These are phyloP conservation scores for Panthera leo DNA, from an alignment of 2,113 vertebrate species.

Conservation along the genomic window DNA sequence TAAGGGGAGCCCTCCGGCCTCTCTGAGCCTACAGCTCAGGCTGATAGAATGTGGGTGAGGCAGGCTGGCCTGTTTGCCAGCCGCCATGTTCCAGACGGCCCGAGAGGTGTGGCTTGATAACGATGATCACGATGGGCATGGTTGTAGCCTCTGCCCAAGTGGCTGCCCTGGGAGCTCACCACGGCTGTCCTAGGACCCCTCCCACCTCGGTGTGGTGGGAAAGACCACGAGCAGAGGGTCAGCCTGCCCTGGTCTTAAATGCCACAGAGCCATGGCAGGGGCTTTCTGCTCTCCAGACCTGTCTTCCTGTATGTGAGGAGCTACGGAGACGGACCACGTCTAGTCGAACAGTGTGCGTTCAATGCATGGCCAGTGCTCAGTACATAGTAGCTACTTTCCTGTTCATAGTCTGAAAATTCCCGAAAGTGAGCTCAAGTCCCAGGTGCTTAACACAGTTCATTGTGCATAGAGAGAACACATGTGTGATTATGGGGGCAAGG, in stretches of 20 bases:
- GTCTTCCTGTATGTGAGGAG: background rate
- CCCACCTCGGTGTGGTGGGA: background rate
- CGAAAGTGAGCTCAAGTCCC: background rate
- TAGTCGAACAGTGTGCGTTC: background rate
- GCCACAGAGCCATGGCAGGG: background rate
- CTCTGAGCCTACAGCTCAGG: constrained; percentile 43
- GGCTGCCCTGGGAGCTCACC: background rate
- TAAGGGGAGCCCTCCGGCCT: background rate
- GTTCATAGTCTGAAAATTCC: background rate
- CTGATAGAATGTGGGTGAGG: constrained; percentile 49
- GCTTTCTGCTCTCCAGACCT: background rate
- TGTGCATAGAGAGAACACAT: background rate
- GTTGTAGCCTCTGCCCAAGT: background rate
- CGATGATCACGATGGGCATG: background rate
- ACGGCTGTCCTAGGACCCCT: background rate
- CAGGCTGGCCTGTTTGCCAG: constrained; percentile 54
- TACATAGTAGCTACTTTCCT: background rate
- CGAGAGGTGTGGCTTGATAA: background rate
- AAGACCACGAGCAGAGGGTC: background rate
- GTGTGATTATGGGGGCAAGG: background rate
- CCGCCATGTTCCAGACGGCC: background rate
- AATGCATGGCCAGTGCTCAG: background rate
- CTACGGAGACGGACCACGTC: background rate
- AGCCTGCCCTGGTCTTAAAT: background rate
- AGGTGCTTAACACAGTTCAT: background rate